Base-by-base conservation (phyloP, 1,140 invertebrate genomes). In the Tachypleus tridentatus region DNA sequence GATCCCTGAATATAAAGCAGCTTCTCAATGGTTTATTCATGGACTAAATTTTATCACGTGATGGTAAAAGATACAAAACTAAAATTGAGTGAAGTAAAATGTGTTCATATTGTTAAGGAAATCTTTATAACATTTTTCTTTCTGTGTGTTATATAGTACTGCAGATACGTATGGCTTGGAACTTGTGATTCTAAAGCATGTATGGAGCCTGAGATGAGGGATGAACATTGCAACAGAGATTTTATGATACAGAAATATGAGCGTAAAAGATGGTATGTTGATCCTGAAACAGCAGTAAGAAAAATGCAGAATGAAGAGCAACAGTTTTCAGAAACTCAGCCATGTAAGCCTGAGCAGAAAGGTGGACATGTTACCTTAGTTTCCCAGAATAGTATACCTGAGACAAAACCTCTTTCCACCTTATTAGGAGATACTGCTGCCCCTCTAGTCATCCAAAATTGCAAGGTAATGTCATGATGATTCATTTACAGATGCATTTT, bases 211-310 rank as follows among this genome's bases (percentile, higher is more conserved):
- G 83, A 86, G 66, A 79, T 79, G 4, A 87, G 89, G 78, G 91
- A 94, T 75, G 93, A 96, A 79, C 88, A 92, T 76, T 85, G 87
- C 71, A 85, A 93, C 67, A 87, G 87, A 78, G 91, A 95, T 76
- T 86, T 93, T 71, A 92, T 97, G 89, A 84, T 87, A 51, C 86
- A 91, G 70, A 96, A 95, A 78, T 97, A 97, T 76, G 93, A 97
- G 78, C 84, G 87, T 72, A 94, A 94, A 75, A 83, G 79, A 70
- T 87, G 84, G 74, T 87, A 86, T 72, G 73, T 87, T 61, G 85
- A 87, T 72, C 85, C 84, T 69, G 80, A 80, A 48, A 69, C 79
- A 74, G 71, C 75, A 74, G 71, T 74, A 3, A 77, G 72, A 57
- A 69, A 66, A 50, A 61, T 69, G 64, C 68, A 69, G 49, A 48